Conservation (phyloP, 2,113 vertebrate genomes). For the Nipponia nippon region DNA sequence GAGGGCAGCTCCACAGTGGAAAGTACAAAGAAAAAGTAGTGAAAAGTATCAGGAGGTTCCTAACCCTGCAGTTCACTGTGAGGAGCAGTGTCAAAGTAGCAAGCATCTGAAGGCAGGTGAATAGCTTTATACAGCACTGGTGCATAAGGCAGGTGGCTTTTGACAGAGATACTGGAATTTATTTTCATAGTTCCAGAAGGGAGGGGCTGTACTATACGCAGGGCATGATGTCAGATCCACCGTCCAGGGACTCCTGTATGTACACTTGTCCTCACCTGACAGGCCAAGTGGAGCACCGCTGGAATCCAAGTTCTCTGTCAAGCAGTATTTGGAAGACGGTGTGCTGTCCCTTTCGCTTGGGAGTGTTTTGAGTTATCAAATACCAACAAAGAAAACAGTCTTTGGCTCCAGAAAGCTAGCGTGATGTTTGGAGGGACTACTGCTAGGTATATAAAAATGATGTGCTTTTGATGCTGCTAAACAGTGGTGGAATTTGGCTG, state of each 20-base stretch:
- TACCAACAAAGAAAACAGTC: background rate
- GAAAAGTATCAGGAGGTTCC: background rate
- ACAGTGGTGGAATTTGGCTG: background rate
- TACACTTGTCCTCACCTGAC: background rate
- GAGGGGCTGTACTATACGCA: fast-evolving
- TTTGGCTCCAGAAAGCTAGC: background rate
- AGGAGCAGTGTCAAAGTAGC: background rate
- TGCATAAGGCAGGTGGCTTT: background rate
- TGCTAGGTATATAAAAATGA: background rate
- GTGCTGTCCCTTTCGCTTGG: background rate
- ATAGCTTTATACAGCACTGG: background rate
- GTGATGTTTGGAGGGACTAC: fast-evolving
- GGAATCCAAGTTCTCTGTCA: background rate
- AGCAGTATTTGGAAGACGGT: background rate
- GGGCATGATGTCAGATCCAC: background rate
- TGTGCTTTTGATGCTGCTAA: background rate
- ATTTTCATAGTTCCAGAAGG: background rate
- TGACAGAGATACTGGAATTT: background rate
- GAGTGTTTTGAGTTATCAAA: background rate
- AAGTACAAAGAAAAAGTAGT: background rate
- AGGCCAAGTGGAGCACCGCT: background rate
- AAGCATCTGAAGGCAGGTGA: background rate
- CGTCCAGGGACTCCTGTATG: background rate
- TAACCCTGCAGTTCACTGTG: fast-evolving
- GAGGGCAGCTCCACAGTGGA: background rate